A percentile compares a stretch with the other conserved stretches of the same genome.
Evolutionary conservation across 1,140 invertebrate genomes (phyloP).

Genomic region (Drosophila dunni): DNA sequence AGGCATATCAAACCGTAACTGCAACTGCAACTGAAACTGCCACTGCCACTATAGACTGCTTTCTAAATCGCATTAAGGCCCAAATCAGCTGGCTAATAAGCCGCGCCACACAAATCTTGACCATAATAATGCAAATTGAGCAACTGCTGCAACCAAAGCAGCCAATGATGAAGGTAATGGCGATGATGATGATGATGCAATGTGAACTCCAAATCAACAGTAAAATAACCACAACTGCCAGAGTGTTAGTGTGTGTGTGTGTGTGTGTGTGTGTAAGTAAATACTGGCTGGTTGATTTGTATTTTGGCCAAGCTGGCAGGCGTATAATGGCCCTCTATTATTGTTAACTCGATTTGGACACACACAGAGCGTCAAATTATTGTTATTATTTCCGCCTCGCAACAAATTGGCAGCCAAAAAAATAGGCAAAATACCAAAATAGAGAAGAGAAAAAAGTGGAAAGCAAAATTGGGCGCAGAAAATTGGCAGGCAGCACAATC

Average conservation of each 20-base stretch:
- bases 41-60: slow-evolving; percentile 24
- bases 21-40: no score
- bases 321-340: slow-evolving; percentile 62
- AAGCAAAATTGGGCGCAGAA: slow-evolving; percentile 58
- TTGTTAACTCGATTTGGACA: slow-evolving; percentile 79
- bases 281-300: slow-evolving; percentile 22
- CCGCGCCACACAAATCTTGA: slow-evolving; percentile 55
- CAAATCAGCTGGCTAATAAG: slow-evolving; percentile 60
- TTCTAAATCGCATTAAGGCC: slow-evolving; percentile 30
- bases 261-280: slow-evolving; percentile 2
- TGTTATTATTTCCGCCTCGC: slow-evolving; percentile 74
- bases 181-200: slow-evolving; percentile 43
- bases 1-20: slow-evolving; percentile 60
- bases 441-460: slow-evolving; percentile 1
- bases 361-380: slow-evolving; percentile 78
- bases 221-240: slow-evolving; percentile 41
- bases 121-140: slow-evolving; percentile 72
- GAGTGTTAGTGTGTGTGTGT: not conserved
- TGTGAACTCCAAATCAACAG: slow-evolving; percentile 40
- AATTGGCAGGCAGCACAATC: slow-evolving; percentile 2
- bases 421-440: slow-evolving; percentile 28
- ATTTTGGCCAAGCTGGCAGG: slow-evolving; percentile 42
- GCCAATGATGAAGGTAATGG: slow-evolving; percentile 18
- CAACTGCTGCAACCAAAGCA: slow-evolving; percentile 44
- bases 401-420: slow-evolving; percentile 62